Percentiles rank a stretch among this genome's conserved stretches.
These are phyloP conservation scores for Xiphophorus birchmanni DNA, from an alignment of 2,797 vertebrate species.

Conservation along the genomic window DNA sequence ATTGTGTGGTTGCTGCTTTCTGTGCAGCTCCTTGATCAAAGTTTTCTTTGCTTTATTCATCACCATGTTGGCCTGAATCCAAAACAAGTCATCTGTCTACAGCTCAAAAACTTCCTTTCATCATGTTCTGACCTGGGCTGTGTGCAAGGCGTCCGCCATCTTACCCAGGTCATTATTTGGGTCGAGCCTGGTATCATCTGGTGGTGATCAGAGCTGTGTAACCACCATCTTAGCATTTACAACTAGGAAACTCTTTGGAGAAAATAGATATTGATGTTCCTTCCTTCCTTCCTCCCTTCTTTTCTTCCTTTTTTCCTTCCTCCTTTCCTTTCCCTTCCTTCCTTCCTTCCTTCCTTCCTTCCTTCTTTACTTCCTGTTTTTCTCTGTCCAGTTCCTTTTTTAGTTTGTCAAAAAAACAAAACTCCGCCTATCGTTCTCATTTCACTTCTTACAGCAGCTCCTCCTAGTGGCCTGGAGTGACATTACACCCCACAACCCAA, in stretches of 20 bases:
- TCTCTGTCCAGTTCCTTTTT: not conserved
- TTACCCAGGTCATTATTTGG: not conserved
- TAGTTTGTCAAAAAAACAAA: not conserved
- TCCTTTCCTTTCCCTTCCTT: not conserved
- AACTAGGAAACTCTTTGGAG: not conserved
- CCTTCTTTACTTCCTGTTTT: no score
- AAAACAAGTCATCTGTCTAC: not conserved
- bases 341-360: not conserved
- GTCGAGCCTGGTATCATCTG: not conserved
- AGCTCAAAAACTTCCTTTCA: not conserved
- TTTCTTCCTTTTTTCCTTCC: not conserved
- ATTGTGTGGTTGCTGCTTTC: not conserved
- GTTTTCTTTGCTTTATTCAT: not conserved
- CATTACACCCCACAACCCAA: no score
- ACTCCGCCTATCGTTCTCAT: not conserved
- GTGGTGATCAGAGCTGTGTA: not conserved
- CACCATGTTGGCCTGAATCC: not conserved
- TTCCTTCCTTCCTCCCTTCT: not conserved
- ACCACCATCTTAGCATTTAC: not conserved
- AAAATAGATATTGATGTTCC: not conserved
- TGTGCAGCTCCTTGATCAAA: constrained; percentile 2
- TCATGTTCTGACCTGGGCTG: not conserved
- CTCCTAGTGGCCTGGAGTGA: no score
- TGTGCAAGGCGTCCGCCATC: not conserved
- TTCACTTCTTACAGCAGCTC: no score